phyloP scores from a whole-genome alignment of 2,797 vertebrate species.

The Pipistrellus pipistrellus region DNA sequence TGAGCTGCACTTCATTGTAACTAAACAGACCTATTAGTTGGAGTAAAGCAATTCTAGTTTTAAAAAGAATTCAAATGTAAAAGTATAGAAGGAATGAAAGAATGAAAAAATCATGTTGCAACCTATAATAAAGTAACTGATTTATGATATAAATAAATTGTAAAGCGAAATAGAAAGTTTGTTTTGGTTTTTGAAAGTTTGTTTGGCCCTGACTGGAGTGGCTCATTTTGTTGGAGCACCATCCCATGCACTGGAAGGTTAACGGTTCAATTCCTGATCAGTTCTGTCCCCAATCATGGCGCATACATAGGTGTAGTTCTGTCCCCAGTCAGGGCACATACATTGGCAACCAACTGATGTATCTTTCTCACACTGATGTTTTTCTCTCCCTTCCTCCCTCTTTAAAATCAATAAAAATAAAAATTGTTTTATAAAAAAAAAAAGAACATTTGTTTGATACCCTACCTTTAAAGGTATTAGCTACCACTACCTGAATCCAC shows the following conservation, averaged over 20 bases:
- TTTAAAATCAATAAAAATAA: neutral
- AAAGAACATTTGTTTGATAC: neutral
- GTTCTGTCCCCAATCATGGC: neutral
- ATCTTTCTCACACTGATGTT: neutral
- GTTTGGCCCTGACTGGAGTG: neutral
- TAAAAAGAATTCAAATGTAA: slow-evolving; percentile 14
- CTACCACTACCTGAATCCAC: neutral
- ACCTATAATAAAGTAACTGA: slow-evolving; percentile 6
- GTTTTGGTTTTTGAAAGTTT: neutral
- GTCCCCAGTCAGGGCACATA: no score
- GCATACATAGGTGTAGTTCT: neutral
- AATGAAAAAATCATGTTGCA: slow-evolving; percentile 26
- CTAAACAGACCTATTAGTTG: neutral
- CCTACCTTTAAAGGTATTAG: neutral
- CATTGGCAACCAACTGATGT: neutral
- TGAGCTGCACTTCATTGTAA: neutral
- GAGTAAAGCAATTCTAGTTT: slow-evolving; percentile 38
- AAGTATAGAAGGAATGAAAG: slow-evolving; percentile 20
- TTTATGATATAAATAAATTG: neutral
- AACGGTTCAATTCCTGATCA: neutral
- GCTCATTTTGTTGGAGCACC: neutral
- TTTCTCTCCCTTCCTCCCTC: neutral
- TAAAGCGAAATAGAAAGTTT: slow-evolving; percentile 18
- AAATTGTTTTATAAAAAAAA: neutral
- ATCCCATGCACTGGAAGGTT: neutral